Conservation (phyloP, 2,113 vertebrate species). For the Ameiurus melas region DNA sequence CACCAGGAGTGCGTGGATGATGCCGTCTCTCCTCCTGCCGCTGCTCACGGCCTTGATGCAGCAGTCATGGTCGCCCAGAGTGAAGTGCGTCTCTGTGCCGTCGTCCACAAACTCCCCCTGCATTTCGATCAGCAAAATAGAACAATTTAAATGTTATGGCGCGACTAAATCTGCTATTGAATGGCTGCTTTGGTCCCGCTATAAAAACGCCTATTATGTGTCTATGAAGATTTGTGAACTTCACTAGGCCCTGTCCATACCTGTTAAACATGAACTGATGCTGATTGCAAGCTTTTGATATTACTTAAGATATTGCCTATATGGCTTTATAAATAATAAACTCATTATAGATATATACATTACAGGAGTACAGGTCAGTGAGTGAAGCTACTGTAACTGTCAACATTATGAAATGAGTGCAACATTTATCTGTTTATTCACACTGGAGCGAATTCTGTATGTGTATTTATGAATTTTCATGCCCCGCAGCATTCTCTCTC, state of each 20-base stretch:
- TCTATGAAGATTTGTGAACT: neutral
- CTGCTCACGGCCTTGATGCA: conserved; percentile 97
- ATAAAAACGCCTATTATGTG: neutral
- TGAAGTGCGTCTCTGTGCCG: conserved; percentile 97
- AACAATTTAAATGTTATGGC: neutral
- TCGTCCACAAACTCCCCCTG: conserved; percentile 99
- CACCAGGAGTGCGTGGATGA: conserved; percentile 92
- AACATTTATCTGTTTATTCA: neutral
- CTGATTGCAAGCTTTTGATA: neutral
- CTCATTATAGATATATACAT: neutral
- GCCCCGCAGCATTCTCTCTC: neutral
- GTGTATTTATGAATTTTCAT: neutral
- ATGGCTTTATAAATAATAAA: neutral
- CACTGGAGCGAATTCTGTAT: neutral
- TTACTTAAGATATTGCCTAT: neutral
- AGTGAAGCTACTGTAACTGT: no score
- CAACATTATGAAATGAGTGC: neutral
- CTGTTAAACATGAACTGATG: neutral
- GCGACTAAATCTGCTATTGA: neutral
- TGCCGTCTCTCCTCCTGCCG: conserved; percentile 91
- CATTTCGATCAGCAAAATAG: neutral
- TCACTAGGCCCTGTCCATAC: neutral
- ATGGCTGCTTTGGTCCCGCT: neutral
- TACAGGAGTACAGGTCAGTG: neutral
- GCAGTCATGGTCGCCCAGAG: conserved; percentile 84